These are phyloP conservation scores for Planiliza haematocheilus DNA, from an alignment of 2,113 vertebrate genomes.

Conservation along the genomic window DNA sequence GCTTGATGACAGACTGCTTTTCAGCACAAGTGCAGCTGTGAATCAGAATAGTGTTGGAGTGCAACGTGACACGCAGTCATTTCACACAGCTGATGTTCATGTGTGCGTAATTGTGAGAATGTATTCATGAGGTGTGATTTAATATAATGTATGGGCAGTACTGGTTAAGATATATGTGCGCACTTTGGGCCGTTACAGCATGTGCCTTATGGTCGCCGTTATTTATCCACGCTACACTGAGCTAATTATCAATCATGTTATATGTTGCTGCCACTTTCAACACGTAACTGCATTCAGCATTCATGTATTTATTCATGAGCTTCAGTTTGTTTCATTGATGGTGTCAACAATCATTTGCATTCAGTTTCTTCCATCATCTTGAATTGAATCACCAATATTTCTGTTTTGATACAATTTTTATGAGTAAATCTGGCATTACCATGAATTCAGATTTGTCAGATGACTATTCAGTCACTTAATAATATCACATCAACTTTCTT, in stretches of 20 bases:
- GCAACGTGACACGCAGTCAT: constrained; percentile 53
- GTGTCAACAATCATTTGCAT: constrained; percentile 8
- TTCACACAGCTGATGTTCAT: constrained; percentile 53
- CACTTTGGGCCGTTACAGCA: not conserved
- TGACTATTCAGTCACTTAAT: too few species aligned
- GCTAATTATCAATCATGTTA: constrained; percentile 25
- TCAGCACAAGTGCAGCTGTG: constrained; percentile 79
- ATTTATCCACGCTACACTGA: constrained; percentile 7
- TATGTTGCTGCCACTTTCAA: not conserved
- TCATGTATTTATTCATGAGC: constrained; percentile 49
- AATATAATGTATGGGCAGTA: constrained; percentile 12
- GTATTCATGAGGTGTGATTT: constrained; percentile 24
- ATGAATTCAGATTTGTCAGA: too few species aligned
- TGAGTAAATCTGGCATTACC: too few species aligned
- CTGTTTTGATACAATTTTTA: not conserved
- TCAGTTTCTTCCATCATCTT: not conserved
- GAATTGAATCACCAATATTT: not conserved
- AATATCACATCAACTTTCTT: too few species aligned
- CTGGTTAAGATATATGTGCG: constrained; percentile 4
- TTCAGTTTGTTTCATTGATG: not conserved
- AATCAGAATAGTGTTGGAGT: constrained; percentile 57
- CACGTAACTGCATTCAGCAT: constrained; percentile 17
- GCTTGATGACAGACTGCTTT: constrained; percentile 71
- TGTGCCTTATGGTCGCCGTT: too few species aligned
- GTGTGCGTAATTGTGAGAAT: constrained; percentile 8